Evolutionary conservation across 2,113 vertebrate genomes (phyloP).

Genomic region (Alectura lathami): DNA sequence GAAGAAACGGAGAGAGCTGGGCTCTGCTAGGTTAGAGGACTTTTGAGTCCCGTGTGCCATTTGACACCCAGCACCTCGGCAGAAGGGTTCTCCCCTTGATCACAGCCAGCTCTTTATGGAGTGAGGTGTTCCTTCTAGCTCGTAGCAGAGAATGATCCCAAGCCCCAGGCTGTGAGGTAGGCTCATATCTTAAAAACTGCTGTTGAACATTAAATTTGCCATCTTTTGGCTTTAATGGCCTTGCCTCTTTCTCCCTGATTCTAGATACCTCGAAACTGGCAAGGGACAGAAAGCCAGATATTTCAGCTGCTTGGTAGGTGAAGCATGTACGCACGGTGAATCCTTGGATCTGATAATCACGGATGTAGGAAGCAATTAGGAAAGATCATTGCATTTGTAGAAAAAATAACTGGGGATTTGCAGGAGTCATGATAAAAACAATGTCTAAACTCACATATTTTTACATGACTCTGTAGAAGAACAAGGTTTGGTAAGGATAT

Average conservation of each 20-base stretch:
- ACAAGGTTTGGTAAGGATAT: not conserved
- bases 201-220: not conserved
- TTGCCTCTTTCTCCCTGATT: not conserved
- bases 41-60: not conserved
- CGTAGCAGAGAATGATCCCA: not conserved
- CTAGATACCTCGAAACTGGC: not conserved
- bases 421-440: not conserved
- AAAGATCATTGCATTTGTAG: not conserved
- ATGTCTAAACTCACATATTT: not conserved
- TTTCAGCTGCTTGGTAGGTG: not conserved
- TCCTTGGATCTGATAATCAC: not conserved
- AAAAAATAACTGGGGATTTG: not conserved
- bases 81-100: not conserved
- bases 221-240: not conserved
- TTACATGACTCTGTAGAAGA: not conserved
- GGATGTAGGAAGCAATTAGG: not conserved
- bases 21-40: not conserved
- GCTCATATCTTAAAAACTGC: not conserved
- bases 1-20: not conserved
- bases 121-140: not conserved
- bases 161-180: not conserved
- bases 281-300: not conserved
- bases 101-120: not conserved
- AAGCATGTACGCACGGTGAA: not conserved
- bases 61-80: not conserved